These are phyloP conservation scores for Heterodera carotae DNA, from an alignment of 1,140 invertebrate species.

Conservation along the genomic window DNA sequence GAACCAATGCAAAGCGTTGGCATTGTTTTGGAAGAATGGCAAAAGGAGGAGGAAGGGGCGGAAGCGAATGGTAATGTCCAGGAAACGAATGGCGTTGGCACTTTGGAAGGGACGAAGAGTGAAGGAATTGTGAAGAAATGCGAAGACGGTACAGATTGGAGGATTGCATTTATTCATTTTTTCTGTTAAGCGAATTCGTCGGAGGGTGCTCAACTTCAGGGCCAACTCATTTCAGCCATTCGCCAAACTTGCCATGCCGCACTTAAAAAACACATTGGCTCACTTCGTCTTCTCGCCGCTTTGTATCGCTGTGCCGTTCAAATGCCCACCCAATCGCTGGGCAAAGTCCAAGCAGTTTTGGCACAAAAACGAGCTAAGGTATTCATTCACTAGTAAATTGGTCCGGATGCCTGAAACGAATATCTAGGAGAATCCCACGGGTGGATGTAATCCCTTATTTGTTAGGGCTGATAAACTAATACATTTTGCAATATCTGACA, in stretches of 20 bases:
- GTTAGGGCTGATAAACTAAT: too few relatives aligned
- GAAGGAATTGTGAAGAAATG: neutral
- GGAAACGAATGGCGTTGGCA: conserved; percentile 41
- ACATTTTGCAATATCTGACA: too few relatives aligned
- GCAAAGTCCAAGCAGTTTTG: conserved; percentile 89
- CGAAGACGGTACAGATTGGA: conserved; percentile 27
- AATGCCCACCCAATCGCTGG: conserved; percentile 87
- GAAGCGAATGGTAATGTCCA: too few relatives aligned
- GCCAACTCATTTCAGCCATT: conserved; percentile 86
- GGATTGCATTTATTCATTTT: neutral
- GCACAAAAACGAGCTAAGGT: conserved; percentile 79
- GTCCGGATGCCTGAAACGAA: neutral
- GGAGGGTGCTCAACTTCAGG: conserved; percentile 70
- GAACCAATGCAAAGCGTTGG: conserved; percentile 92
- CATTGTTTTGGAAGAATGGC: conserved; percentile 77
- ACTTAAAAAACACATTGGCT: conserved; percentile 77
- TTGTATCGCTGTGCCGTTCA: conserved; percentile 94
- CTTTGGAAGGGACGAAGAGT: conserved; percentile 21
- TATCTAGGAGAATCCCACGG: neutral
- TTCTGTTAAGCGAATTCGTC: neutral
- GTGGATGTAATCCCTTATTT: neutral
- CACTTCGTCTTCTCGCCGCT: conserved; percentile 86
- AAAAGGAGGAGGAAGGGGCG: conserved; percentile 39
- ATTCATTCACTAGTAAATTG: conserved; percentile 32
- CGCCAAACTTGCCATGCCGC: conserved; percentile 85